A percentile compares a stretch with the other conserved stretches of the same genome.
phyloP scores from a whole-genome alignment of 2,113 vertebrate species.

The Psittacara wagleri region DNA sequence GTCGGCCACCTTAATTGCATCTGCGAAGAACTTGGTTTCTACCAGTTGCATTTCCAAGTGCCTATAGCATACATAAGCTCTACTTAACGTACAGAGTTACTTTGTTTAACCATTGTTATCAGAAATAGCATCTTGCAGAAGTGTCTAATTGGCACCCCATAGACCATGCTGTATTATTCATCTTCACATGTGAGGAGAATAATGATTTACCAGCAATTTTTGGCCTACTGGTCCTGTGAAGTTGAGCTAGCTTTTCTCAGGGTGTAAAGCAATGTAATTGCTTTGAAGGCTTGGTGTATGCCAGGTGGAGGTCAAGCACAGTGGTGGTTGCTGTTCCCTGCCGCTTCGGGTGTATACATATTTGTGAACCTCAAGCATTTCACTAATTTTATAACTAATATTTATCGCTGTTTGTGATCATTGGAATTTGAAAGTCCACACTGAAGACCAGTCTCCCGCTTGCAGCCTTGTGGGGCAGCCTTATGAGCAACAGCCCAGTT shows the following conservation, averaged over 20 bases:
- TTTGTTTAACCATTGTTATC: neutral
- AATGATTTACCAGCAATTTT: neutral
- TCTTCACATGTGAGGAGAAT: neutral
- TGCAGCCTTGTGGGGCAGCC: neutral
- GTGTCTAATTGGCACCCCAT: neutral
- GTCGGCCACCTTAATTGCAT: neutral
- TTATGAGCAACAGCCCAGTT: neutral
- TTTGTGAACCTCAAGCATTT: slow-evolving; percentile 4
- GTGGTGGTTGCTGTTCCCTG: neutral
- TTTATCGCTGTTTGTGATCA: neutral
- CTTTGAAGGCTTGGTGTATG: neutral
- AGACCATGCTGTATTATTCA: neutral
- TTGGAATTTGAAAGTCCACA: neutral
- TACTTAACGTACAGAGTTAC: neutral
- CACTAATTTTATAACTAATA: neutral
- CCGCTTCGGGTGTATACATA: neutral
- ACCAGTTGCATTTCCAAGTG: neutral
- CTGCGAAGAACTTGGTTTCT: neutral
- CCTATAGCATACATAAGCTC: neutral
- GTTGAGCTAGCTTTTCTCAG: neutral
- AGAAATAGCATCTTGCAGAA: neutral
- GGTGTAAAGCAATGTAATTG: neutral
- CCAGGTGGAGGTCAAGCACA: rapidly evolving
- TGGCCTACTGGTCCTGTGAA: neutral
- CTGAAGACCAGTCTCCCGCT: neutral